A percentile compares a stretch with the other conserved stretches of the same genome.
Conservation (phyloP, 2,888 invertebrate genomes). For the Diachrysia chrysitis region DNA sequence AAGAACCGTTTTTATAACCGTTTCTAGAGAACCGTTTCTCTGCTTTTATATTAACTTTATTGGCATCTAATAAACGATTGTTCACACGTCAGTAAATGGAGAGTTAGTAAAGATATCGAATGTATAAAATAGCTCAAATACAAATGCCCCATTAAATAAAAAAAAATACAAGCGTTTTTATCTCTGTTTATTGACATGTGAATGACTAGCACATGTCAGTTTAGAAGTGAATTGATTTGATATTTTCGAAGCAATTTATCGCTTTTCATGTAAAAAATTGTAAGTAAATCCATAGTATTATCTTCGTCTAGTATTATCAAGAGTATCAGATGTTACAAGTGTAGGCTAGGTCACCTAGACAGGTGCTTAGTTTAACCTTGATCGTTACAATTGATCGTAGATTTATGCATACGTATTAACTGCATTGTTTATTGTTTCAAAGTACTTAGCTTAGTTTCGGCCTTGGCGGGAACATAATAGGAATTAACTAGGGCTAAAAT, state of each 20-base stretch:
- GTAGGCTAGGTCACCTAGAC: conserved; percentile 44
- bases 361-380: conserved; percentile 52
- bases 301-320: conserved; percentile 1
- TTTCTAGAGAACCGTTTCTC: no score
- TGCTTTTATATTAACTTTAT: background rate
- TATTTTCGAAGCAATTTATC: background rate
- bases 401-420: conserved; percentile 35
- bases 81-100: background rate
- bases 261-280: no score
- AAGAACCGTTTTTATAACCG: no score
- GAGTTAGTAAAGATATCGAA: background rate
- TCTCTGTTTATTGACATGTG: background rate
- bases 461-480: conserved; percentile 5
- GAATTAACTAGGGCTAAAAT: conserved; percentile 16
- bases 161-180: background rate
- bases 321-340: conserved; percentile 45
- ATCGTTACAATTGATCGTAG: conserved; percentile 54
- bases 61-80: background rate
- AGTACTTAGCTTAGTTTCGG: conserved; percentile 13
- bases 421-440: conserved; percentile 55
- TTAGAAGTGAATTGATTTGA: background rate
- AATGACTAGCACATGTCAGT: background rate
- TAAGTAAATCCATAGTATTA: background rate
- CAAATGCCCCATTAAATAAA: background rate
- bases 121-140: background rate